A percentile compares a stretch with the other conserved stretches of the same genome.
These are phyloP conservation scores for Thecophora atra DNA, from an alignment of 2,888 invertebrate genomes.

Conservation along the genomic window DNA sequence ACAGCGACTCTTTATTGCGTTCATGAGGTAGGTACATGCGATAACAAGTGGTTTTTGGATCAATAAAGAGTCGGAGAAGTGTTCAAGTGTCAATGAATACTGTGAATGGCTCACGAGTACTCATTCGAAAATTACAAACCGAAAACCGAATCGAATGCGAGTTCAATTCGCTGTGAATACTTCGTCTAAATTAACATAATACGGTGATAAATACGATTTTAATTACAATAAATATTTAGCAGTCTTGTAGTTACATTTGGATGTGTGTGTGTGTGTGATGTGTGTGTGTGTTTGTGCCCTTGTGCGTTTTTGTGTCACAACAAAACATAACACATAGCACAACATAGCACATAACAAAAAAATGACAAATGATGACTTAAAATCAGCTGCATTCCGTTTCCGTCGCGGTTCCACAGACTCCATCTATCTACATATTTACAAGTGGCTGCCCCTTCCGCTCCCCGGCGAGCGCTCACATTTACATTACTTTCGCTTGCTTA, in stretches of 20 bases:
- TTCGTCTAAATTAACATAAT: neutral
- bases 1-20: neutral
- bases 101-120: too few species aligned
- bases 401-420: neutral
- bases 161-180: too few species aligned
- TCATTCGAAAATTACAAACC: too few species aligned
- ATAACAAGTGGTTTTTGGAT: neutral
- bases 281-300: slow-evolving; percentile 19
- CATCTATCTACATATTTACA: neutral
- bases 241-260: slow-evolving; percentile 66
- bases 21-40: neutral
- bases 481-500: slow-evolving; percentile 34
- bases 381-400: neutral
- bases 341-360: too few species aligned
- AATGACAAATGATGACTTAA: neutral
- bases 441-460: neutral
- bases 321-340: too few species aligned
- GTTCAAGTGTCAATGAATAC: neutral
- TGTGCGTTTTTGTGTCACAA: too few species aligned
- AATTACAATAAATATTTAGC: slow-evolving; percentile 49
- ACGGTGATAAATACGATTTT: neutral
- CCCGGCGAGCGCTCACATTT: slow-evolving; percentile 8
- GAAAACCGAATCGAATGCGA: too few species aligned
- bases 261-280: slow-evolving; percentile 50
- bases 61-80: neutral